A percentile compares a stretch with the other conserved stretches of the same genome.
Evolutionary conservation across 2,113 vertebrate genomes (phyloP).

Genomic region (Siniperca chuatsi): DNA sequence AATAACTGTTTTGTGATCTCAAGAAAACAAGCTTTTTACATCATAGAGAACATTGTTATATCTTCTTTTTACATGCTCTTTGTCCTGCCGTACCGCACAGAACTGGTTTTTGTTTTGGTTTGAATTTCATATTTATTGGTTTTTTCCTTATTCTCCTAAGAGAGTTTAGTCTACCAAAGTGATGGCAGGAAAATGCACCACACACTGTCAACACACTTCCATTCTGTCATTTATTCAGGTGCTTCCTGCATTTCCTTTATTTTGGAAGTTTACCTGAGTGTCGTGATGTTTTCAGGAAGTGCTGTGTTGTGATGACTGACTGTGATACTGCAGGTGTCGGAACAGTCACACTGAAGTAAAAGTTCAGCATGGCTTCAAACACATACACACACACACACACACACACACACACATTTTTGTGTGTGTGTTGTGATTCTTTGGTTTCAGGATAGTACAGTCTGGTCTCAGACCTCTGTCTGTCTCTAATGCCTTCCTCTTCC

Average conservation of each 20-base stretch:
- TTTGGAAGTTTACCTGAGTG: constrained; percentile 68
- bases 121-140: constrained; percentile 34
- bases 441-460: constrained; percentile 35
- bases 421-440: constrained; percentile 5
- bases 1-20: background rate
- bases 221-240: constrained; percentile 67
- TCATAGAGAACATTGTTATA: background rate
- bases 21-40: background rate
- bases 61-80: background rate
- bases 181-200: constrained; percentile 43
- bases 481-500: constrained; percentile 59
- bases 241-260: constrained; percentile 71
- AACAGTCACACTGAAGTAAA: constrained; percentile 16
- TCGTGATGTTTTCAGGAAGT: constrained; percentile 69
- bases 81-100: background rate
- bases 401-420: constrained; percentile 6
- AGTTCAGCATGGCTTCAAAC: constrained; percentile 4
- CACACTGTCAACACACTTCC: constrained; percentile 35
- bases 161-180: constrained; percentile 34
- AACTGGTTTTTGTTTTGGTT: background rate
- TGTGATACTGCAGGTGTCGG: constrained; percentile 60
- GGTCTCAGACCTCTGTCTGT: constrained; percentile 50
- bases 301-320: constrained; percentile 49
- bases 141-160: background rate
- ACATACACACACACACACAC: constrained; percentile 12